Percentiles rank a stretch among this genome's conserved stretches.
Evolutionary conservation across 2,888 invertebrate genomes (phyloP).

Genomic region (Drosophila pseudotalamancana): DNA sequence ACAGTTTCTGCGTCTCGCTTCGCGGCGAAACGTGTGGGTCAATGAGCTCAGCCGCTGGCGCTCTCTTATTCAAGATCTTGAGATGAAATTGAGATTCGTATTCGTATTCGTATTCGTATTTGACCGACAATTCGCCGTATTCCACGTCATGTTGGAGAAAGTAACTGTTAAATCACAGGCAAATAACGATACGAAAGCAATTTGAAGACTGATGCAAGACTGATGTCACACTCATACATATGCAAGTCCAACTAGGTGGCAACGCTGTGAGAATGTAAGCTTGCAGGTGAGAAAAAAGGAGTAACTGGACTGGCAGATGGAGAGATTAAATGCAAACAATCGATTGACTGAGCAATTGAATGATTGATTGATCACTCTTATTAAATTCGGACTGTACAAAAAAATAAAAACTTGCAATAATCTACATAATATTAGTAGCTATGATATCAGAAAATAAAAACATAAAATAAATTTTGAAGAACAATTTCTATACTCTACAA

Average conservation of each 20-base stretch:
- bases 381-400: too few species aligned
- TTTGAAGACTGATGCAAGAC: background rate
- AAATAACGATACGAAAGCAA: constrained; percentile 6
- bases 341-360: too few species aligned
- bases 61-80: constrained; percentile 11
- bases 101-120: too few species aligned
- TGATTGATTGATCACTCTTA: too few species aligned
- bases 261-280: background rate
- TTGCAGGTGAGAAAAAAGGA: background rate
- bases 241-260: background rate
- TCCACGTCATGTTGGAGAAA: constrained; percentile 23
- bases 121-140: constrained; percentile 2
- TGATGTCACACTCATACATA: background rate
- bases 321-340: too few species aligned
- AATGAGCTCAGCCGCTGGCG: constrained; percentile 64
- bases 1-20: constrained; percentile 56
- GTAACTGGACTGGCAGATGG: background rate
- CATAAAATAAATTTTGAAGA: too few species aligned
- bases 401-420: background rate
- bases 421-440: too few species aligned
- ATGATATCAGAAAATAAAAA: too few species aligned
- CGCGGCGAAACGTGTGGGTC: constrained; percentile 69
- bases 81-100: too few species aligned
- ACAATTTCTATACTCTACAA: too few species aligned
- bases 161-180: constrained; percentile 28